A percentile compares a stretch with the other conserved stretches of the same genome.
These are phyloP conservation scores for Porites divaricata DNA, from an alignment of 92 coral and sea anemone genomes.

Conservation along the genomic window DNA sequence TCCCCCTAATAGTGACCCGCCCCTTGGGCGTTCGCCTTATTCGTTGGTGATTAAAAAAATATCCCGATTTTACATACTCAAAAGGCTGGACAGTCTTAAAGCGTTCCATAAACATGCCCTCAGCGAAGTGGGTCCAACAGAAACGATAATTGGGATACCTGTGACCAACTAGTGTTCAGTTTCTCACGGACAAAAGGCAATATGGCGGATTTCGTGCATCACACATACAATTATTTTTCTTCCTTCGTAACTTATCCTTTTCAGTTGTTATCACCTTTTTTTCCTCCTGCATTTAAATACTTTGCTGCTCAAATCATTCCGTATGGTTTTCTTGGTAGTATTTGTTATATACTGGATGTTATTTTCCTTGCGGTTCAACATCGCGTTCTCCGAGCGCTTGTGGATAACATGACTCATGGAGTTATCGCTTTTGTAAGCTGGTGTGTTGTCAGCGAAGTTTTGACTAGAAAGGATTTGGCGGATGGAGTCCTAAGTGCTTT, in stretches of 20 bases:
- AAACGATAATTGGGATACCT: too few species aligned
- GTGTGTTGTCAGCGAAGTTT: slow-evolving; percentile 74
- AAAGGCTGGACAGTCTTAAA: too few species aligned
- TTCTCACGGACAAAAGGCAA: not conserved
- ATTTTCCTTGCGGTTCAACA: slow-evolving; percentile 1
- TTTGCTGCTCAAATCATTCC: not conserved
- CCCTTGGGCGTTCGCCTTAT: too few species aligned
- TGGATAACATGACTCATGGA: slow-evolving; percentile 82
- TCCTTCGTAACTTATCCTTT: not conserved
- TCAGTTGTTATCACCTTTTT: not conserved
- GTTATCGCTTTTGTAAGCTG: slow-evolving; percentile 78
- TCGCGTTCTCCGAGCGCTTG: slow-evolving; percentile 46
- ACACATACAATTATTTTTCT: not conserved
- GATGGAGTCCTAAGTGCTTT: slow-evolving; percentile 70
- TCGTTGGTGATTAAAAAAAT: too few species aligned
- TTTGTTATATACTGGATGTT: slow-evolving; percentile 23
- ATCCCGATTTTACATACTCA: too few species aligned
- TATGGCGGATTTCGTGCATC: slow-evolving; percentile 15
- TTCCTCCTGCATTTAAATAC: not conserved
- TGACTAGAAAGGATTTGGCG: slow-evolving; percentile 39
- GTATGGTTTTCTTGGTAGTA: slow-evolving; percentile 14
- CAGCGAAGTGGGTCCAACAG: too few species aligned
- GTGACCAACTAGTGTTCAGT: not conserved
- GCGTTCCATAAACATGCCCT: too few species aligned
- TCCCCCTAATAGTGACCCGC: too few species aligned